phyloP scores from a whole-genome alignment of 1,140 invertebrate genomes.

The Megalopta genalis region DNA sequence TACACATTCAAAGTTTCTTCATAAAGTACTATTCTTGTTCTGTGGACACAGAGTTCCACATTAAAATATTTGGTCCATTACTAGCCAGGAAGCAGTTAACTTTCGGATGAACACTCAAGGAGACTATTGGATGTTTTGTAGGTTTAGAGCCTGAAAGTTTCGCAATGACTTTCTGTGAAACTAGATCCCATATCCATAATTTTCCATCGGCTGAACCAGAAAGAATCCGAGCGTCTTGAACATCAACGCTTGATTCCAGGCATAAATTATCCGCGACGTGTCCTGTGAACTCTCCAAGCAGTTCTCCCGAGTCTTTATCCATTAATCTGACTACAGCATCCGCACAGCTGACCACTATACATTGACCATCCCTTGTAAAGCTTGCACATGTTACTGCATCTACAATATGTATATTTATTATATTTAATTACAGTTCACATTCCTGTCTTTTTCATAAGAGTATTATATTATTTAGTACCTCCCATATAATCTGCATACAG shows the following conservation, averaged over 20 bases:
- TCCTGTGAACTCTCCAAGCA: constrained; percentile 89
- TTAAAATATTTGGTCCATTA: constrained; percentile 83
- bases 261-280: constrained; percentile 89
- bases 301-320: constrained; percentile 93
- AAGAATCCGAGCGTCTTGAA: constrained; percentile 90
- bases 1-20: not conserved
- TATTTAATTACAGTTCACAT: not conserved
- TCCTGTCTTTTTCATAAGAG: constrained; percentile 6
- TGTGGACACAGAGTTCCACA: constrained; percentile 79
- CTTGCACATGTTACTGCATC: constrained; percentile 87
- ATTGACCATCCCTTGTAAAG: constrained; percentile 92
- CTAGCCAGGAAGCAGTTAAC: constrained; percentile 85
- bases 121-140: constrained; percentile 75
- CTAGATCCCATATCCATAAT: constrained; percentile 93
- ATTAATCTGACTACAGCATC: constrained; percentile 91
- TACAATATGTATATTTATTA: constrained; percentile 69
- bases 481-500: constrained; percentile 92
- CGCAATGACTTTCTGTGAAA: constrained; percentile 84
- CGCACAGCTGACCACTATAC: constrained; percentile 90
- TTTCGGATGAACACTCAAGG: constrained; percentile 87
- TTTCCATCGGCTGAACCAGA: constrained; percentile 93
- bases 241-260: constrained; percentile 91
- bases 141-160: constrained; percentile 78
- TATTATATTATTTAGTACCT: constrained; percentile 75
- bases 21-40: constrained; percentile 20